Conservation (phyloP, 2,888 invertebrate genomes). For the Coenonympha arcania region DNA sequence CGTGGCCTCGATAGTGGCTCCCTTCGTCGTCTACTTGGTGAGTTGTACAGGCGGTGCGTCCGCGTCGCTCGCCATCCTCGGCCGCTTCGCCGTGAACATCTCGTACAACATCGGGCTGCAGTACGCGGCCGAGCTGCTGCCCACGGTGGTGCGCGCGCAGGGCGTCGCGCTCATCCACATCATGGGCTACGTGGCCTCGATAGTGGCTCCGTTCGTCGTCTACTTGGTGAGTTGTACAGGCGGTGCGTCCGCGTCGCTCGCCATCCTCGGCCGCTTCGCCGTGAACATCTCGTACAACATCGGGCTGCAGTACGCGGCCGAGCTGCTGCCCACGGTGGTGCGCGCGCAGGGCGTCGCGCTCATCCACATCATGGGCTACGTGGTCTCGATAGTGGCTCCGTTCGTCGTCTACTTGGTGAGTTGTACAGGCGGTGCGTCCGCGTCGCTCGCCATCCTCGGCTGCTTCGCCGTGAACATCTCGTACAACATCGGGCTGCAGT, state of each 20-base stretch:
- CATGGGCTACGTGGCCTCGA: too few species aligned
- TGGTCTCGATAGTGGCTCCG: too few species aligned
- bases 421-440: too few species aligned
- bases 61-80: constrained; percentile 89
- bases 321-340: constrained; percentile 88
- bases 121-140: constrained; percentile 89
- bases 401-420: too few species aligned
- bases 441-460: constrained; percentile 88
- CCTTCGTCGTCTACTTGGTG: too few species aligned
- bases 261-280: constrained; percentile 87
- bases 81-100: constrained; percentile 89
- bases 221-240: too few species aligned
- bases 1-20: too few species aligned
- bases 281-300: constrained; percentile 93
- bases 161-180: too few species aligned
- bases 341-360: constrained; percentile 89
- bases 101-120: constrained; percentile 93
- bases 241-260: too few species aligned
- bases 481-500: constrained; percentile 91
- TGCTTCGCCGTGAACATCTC: constrained; percentile 90
- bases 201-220: too few species aligned
- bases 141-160: constrained; percentile 89
- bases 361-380: too few species aligned
- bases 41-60: too few species aligned
- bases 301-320: constrained; percentile 90